Conservation (phyloP, 2,888 invertebrate genomes). For the Lottia scabra region DNA sequence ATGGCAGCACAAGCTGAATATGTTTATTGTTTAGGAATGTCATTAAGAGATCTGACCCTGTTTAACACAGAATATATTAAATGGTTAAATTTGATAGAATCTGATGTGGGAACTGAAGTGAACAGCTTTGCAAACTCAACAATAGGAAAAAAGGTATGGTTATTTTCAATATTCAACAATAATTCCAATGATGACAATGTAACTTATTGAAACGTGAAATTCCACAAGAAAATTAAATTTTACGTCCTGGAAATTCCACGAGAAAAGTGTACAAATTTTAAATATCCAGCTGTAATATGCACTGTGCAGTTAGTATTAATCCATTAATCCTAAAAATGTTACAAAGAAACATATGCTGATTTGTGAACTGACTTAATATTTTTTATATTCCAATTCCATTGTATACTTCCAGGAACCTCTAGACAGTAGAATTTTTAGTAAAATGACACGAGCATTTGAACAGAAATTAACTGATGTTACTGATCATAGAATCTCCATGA, state of each 20-base stretch:
- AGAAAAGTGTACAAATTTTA: too few relatives aligned
- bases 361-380: background rate
- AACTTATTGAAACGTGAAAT: too few relatives aligned
- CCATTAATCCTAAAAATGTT: background rate
- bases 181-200: background rate
- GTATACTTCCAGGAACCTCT: constrained; percentile 44
- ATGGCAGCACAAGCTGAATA: constrained; percentile 61
- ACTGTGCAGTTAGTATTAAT: background rate
- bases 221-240: too few relatives aligned
- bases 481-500: constrained; percentile 45
- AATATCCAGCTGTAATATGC: too few relatives aligned
- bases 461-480: constrained; percentile 45
- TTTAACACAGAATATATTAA: constrained; percentile 37
- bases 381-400: background rate
- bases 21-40: constrained; percentile 50
- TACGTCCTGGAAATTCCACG: too few relatives aligned
- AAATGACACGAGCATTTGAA: constrained; percentile 53
- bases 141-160: constrained; percentile 11
- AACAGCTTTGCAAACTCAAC: background rate
- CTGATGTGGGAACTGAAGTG: background rate
- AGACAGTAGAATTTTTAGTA: constrained; percentile 45
- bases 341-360: background rate
- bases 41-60: constrained; percentile 53
- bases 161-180: background rate
- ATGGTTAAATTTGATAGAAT: constrained; percentile 8